phyloP scores from a whole-genome alignment of 2,113 vertebrate genomes.

The Pagrus major region DNA sequence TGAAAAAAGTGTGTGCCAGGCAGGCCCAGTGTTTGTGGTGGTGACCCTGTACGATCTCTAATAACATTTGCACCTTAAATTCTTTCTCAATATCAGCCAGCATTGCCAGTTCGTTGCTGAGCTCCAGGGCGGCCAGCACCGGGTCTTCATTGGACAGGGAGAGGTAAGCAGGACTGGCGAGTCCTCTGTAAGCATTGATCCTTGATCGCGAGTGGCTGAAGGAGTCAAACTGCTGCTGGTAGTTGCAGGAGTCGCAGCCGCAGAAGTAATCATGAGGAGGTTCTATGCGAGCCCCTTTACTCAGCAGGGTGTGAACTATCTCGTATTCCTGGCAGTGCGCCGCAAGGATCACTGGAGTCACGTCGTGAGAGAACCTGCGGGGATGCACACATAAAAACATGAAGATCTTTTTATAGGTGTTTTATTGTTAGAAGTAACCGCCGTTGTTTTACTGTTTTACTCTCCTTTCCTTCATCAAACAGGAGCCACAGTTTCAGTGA shows the following conservation, averaged over 20 bases:
- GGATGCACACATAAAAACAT: not conserved
- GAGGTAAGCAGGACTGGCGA: slow-evolving; percentile 96
- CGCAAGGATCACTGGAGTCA: slow-evolving; percentile 95
- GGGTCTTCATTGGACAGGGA: slow-evolving; percentile 96
- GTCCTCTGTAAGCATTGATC: slow-evolving; percentile 97
- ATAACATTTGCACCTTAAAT: slow-evolving; percentile 90
- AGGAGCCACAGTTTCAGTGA: no score
- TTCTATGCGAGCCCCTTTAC: slow-evolving; percentile 93
- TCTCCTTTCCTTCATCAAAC: no score
- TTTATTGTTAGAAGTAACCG: no score
- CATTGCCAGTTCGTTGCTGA: slow-evolving; percentile 95
- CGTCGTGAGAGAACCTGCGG: slow-evolving; percentile 92
- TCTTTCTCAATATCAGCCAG: slow-evolving; percentile 98
- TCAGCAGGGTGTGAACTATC: slow-evolving; percentile 94
- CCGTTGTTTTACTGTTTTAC: no score
- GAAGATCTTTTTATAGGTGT: no score
- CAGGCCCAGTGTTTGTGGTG: not conserved
- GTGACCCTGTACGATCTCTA: not conserved
- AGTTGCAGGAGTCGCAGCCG: slow-evolving; percentile 93
- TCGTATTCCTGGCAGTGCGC: slow-evolving; percentile 98
- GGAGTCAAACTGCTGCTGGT: slow-evolving; percentile 96
- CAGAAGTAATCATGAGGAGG: slow-evolving; percentile 98
- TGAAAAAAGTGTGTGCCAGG: no score
- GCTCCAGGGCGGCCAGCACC: slow-evolving; percentile 95
- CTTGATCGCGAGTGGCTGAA: slow-evolving; percentile 97